Base-by-base conservation (phyloP, 1,140 invertebrate species). In the Proales similis region DNA sequence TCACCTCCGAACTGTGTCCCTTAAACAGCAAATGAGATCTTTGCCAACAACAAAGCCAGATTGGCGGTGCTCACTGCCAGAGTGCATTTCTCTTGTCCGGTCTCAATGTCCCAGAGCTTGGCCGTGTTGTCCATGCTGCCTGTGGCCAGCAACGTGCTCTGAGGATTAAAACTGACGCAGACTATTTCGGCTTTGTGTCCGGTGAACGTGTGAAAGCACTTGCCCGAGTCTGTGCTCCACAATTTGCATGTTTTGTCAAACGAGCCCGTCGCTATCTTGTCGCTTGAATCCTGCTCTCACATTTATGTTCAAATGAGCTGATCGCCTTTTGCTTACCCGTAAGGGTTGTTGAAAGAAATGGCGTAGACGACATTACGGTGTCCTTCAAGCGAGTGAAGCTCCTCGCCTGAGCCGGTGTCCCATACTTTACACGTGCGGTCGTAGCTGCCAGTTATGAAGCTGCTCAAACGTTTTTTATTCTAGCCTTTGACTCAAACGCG, bases 341-440 rank as follows among this genome's bases (percentile, higher is more conserved):
- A 77, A 3, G 85, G 84, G 68, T 83, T 82, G 72, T 86, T 87
- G 68, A 85, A 87, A 47, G 79, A 79, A 14, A 87, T 84, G 2
- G 83, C 80, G 74, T 85, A 87, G 2, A 88, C 86, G 48, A 86
- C 85, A 75, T 86, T 87, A 61, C 83, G 81, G 68, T 88, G 86
- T 20, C 85, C 85, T 33, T 80, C 73, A 9, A 88, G 77, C 36
- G 82, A 82, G 68, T 81, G 78, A 65, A 83, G 70, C 68, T 86
- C 84, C 49, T 78, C 77, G 29, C 85, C 85, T n/a, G 79, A 79
- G 48, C 83, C 81, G 63, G 85, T 82, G 70, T 86, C 81, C 82
- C 86, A 87, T 62, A 88, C 77, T 72, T 86, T 86, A 74, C 85
- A 87, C n/a, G 85, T 87, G 67, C 85, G 75, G 72, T 88, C 86